phyloP scores from a whole-genome alignment of 1,140 invertebrate species.

The Trissolcus basalis region DNA sequence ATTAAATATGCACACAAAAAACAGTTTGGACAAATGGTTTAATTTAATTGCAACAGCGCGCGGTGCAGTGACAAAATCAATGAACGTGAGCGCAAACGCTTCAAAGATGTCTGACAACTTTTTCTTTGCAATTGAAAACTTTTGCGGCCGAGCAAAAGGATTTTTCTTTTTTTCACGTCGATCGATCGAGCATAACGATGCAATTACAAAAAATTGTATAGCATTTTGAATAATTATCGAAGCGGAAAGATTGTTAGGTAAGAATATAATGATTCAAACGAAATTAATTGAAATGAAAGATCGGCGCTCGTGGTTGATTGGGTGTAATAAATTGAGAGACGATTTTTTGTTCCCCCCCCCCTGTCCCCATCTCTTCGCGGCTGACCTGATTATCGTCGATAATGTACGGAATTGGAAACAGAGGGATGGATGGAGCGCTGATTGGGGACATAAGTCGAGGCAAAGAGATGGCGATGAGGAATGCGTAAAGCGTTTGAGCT shows the following conservation, averaged over 20 bases:
- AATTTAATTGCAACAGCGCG: constrained; percentile 22
- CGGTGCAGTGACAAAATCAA: constrained; percentile 18
- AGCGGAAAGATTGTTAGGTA: too few species aligned
- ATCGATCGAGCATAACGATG: too few species aligned
- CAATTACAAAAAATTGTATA: too few species aligned
- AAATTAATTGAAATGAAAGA: constrained; percentile 12
- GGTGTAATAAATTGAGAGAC: too few species aligned
- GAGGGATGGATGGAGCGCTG: constrained; percentile 4
- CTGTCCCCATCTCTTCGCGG: too few species aligned
- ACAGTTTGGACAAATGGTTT: constrained; percentile 26
- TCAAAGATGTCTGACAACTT: background rate
- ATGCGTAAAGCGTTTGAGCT: constrained; percentile 31
- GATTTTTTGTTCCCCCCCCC: too few species aligned
- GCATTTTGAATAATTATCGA: too few species aligned
- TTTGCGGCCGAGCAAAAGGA: too few species aligned
- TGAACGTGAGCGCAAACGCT: background rate
- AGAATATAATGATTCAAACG: too few species aligned
- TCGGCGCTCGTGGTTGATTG: too few species aligned
- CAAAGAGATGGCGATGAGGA: constrained; percentile 35
- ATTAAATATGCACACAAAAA: constrained; percentile 43
- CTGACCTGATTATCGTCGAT: background rate
- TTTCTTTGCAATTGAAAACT: too few species aligned
- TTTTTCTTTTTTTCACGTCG: too few species aligned
- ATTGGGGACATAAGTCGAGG: constrained; percentile 19
- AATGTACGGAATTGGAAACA: background rate